Conservation (phyloP, 1,140 invertebrate genomes). For the Lutraria rhynchaena region DNA sequence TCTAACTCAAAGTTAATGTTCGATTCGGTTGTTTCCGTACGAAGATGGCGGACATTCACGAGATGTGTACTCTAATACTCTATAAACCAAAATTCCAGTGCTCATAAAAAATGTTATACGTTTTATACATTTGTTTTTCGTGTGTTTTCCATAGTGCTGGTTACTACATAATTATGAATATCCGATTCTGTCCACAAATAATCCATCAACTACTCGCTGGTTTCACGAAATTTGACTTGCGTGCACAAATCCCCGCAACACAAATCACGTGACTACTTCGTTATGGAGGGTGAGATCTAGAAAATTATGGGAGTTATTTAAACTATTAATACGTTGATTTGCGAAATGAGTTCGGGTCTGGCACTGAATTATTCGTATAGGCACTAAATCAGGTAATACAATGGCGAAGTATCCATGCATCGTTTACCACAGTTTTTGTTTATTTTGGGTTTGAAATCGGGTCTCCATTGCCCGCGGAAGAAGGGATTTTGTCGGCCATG, state of each 20-base stretch:
- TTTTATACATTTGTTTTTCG: no score
- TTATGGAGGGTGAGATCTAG: slow-evolving; percentile 20
- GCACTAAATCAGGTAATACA: slow-evolving; percentile 16
- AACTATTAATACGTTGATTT: background rate
- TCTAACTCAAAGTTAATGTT: no score
- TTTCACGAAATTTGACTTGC: background rate
- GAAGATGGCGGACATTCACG: no score
- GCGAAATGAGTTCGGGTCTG: slow-evolving; percentile 39
- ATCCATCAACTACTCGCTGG: no score
- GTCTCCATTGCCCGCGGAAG: background rate
- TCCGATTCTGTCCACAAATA: no score
- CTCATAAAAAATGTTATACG: no score
- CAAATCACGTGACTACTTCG: slow-evolving; percentile 38
- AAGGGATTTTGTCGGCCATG: slow-evolving; percentile 22
- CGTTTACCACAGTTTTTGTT: slow-evolving; percentile 33
- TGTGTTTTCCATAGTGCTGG: no score
- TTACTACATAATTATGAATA: no score
- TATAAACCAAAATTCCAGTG: no score
- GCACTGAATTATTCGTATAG: background rate
- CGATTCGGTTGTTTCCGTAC: no score
- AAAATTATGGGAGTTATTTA: background rate
- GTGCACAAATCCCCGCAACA: slow-evolving; percentile 39
- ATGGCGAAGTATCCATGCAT: slow-evolving; percentile 43
- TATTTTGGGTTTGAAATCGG: slow-evolving; percentile 21
- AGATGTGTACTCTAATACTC: no score